Evolutionary conservation across 2,888 invertebrate genomes (phyloP).

Genomic region (Aphrophora alni): DNA sequence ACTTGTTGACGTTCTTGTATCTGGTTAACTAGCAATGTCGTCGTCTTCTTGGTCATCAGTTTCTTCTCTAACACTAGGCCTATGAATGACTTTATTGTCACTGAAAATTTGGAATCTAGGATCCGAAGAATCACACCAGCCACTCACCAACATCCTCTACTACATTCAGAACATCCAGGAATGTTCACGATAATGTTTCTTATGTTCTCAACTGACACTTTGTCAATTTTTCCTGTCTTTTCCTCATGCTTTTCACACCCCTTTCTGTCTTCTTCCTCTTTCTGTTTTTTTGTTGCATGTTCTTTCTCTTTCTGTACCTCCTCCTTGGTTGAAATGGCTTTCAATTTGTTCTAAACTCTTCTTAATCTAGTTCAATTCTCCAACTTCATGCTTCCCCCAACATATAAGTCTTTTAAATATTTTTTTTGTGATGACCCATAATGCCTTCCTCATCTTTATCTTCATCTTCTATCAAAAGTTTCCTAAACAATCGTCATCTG

Average conservation of each 20-base stretch:
- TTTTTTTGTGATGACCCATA: background rate
- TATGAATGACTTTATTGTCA: slow-evolving; percentile 83
- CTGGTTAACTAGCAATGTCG: slow-evolving; percentile 28
- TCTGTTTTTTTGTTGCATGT: slow-evolving; percentile 37
- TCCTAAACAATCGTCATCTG: background rate
- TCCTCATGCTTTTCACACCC: background rate
- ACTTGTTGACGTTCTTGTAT: no score
- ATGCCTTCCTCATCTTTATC: background rate
- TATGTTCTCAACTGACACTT: slow-evolving; percentile 31
- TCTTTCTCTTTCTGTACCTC: slow-evolving; percentile 36
- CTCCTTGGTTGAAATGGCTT: slow-evolving; percentile 32
- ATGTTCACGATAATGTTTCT: slow-evolving; percentile 29
- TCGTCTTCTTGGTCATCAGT: slow-evolving; percentile 60
- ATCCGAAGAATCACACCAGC: slow-evolving; percentile 45
- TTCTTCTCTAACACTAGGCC: slow-evolving; percentile 92
- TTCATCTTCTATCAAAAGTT: background rate
- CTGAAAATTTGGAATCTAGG: slow-evolving; percentile 44
- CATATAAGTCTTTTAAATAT: background rate
- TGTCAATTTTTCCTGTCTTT: background rate
- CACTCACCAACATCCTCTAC: slow-evolving; percentile 43
- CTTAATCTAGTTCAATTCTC: background rate
- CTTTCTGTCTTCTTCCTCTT: slow-evolving; percentile 34
- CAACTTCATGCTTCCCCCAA: no score
- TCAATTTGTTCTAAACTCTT: slow-evolving; percentile 26
- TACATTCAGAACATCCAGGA: slow-evolving; percentile 30